phyloP scores from a whole-genome alignment of 2,113 vertebrate genomes.

The Lophotis ruficrista region DNA sequence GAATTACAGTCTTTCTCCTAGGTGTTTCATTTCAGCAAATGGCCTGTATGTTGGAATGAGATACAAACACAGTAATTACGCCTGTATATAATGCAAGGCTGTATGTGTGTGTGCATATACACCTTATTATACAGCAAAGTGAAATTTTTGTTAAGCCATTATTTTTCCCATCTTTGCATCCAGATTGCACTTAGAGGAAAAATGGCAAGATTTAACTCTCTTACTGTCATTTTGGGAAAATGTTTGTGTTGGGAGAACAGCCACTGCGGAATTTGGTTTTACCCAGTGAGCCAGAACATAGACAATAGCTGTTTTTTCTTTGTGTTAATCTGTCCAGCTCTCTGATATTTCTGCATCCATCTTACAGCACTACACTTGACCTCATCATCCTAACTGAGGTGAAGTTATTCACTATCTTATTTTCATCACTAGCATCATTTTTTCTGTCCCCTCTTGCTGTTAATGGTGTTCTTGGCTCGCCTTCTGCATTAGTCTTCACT shows the following conservation, averaged over 20 bases:
- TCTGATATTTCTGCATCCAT: background rate
- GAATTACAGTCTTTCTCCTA: background rate
- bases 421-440: background rate
- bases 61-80: background rate
- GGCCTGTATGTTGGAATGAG: background rate
- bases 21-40: conserved; percentile 6
- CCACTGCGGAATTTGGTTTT: background rate
- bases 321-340: background rate
- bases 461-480: background rate
- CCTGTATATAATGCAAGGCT: background rate
- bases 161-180: background rate
- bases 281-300: background rate
- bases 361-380: background rate
- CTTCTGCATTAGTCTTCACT: background rate
- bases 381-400: background rate
- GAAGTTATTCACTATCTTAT: background rate
- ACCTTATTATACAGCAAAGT: background rate
- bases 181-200: background rate
- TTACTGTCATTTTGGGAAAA: background rate
- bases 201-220: background rate
- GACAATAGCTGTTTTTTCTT: background rate
- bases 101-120: too few species aligned
- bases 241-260: accelerated
- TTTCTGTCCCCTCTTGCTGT: background rate
- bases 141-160: background rate